Evolutionary conservation across 2,797 vertebrate species (phyloP).

Genomic region (Mycteria americana): DNA sequence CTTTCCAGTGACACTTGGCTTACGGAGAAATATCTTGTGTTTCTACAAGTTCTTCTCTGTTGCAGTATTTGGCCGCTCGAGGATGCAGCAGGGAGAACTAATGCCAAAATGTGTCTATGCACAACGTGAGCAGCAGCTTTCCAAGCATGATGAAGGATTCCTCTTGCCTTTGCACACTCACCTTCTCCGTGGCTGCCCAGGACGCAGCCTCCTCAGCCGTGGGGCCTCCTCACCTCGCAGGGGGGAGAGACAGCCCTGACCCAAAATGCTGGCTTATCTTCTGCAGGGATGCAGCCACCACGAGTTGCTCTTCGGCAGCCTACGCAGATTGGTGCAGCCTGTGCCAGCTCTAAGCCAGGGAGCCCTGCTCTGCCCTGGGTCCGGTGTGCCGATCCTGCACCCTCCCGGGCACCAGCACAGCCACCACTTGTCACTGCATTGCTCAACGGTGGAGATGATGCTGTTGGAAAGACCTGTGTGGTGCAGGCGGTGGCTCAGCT

Average conservation of each 20-base stretch:
- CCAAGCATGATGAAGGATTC: neutral
- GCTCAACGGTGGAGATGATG: neutral
- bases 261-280: neutral
- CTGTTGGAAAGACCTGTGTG: neutral
- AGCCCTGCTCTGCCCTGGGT: neutral
- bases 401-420: neutral
- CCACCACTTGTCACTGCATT: neutral
- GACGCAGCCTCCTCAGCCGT: neutral
- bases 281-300: neutral
- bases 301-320: neutral
- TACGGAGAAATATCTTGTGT: neutral
- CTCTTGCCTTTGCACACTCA: neutral
- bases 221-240: neutral
- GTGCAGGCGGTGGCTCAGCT: neutral
- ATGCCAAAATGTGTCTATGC: neutral
- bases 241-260: neutral
- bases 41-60: neutral
- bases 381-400: neutral
- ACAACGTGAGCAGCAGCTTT: neutral
- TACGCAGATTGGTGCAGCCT: neutral
- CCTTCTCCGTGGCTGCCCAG: neutral
- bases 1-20: neutral
- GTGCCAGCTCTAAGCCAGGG: neutral
- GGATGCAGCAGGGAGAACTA: neutral
- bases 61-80: neutral